A percentile compares a stretch with the other conserved stretches of the same genome.
Conservation (phyloP, 1,140 invertebrate genomes). For the Limonius californicus region DNA sequence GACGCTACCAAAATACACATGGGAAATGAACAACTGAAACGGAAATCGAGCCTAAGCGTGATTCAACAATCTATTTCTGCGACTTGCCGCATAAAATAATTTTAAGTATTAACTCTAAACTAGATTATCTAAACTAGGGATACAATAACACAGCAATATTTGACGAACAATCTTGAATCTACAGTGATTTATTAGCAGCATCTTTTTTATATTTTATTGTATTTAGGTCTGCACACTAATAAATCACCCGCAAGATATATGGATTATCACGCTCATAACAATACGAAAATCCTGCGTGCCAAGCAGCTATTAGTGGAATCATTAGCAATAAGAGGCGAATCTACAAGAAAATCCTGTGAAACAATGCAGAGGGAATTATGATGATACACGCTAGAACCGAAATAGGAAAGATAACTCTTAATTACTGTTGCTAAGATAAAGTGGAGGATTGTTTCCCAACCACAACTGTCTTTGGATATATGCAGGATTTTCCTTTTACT, state of each 20-base stretch:
- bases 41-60: too few relatives aligned
- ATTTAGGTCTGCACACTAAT: background rate
- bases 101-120: too few relatives aligned
- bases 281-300: background rate
- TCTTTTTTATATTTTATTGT: too few relatives aligned
- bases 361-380: constrained; percentile 19
- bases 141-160: too few relatives aligned
- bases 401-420: constrained; percentile 23
- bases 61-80: too few relatives aligned
- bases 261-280: background rate
- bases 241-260: background rate
- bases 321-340: background rate
- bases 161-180: background rate
- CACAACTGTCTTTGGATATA: too few relatives aligned
- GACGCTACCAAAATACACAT: too few relatives aligned
- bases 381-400: constrained; percentile 22
- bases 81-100: too few relatives aligned
- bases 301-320: background rate
- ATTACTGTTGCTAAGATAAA: background rate
- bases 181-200: background rate
- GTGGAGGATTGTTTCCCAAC: too few relatives aligned
- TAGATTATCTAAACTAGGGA: too few relatives aligned
- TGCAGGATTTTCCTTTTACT: too few relatives aligned
- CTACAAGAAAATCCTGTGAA: constrained; percentile 3
- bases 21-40: too few relatives aligned